These are phyloP conservation scores for Catalaphyllia jardinei DNA, from an alignment of 64 coral and sea anemone genomes.

Conservation along the genomic window DNA sequence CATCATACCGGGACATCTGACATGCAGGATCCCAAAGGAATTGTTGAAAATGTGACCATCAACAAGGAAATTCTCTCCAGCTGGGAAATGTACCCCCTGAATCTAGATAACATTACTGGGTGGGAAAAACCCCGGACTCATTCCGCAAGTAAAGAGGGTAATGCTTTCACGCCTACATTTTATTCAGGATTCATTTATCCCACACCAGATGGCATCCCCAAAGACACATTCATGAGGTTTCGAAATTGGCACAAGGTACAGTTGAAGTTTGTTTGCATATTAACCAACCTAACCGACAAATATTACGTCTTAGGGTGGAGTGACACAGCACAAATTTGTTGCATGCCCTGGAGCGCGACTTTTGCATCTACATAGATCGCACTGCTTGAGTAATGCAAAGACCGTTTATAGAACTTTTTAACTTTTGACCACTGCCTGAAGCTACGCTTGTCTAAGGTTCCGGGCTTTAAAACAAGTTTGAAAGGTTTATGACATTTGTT, in stretches of 20 bases:
- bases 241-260: not conserved
- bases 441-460: too few species aligned
- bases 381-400: too few species aligned
- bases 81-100: conserved; percentile 58
- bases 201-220: not conserved
- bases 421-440: too few species aligned
- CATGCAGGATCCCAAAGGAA: conserved; percentile 46
- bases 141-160: not conserved
- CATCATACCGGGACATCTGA: conserved; percentile 16
- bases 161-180: not conserved
- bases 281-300: not conserved
- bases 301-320: too few species aligned
- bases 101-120: conserved; percentile 9
- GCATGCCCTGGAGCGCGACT: too few species aligned
- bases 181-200: not conserved
- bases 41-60: conserved; percentile 65
- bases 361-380: too few species aligned
- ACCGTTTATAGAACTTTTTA: too few species aligned
- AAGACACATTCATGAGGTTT: not conserved
- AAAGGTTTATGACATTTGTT: too few species aligned
- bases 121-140: not conserved
- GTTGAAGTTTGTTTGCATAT: not conserved
- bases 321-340: too few species aligned
- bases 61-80: not conserved
- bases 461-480: too few species aligned